Evolutionary conservation across 1,140 invertebrate genomes (phyloP), one percentile per base, ranked within the genome.

Genomic region (Drosophila teissieri): DNA sequence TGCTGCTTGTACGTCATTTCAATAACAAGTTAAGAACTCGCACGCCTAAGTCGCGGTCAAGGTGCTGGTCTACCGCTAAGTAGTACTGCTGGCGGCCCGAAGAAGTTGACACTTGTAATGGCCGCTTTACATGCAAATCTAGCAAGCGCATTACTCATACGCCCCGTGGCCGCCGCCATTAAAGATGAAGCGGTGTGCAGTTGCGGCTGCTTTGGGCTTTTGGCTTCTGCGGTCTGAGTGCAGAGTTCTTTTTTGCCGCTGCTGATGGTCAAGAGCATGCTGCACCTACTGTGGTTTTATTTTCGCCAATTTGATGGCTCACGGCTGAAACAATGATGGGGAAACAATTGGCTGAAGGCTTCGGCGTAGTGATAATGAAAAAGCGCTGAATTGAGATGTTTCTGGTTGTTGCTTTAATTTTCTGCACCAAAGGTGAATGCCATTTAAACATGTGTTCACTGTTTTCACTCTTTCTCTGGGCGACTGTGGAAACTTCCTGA

Each of bases 71-170:
- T 48, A 46, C 14, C 19, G 53, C 19, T 19, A 19, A 19, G 2
- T 19, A 19, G n/a, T n/a, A n/a, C 22, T 60, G 34, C 40, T 22
- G 60, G 49, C 17, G 57, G 57, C 36, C 45, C 45, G 37, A 55
- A 36, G n/a, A 36, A 40, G 42, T 75, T 75, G 72, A 54, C 81
- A 76, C 57, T 58, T 81, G 82, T 88, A 86, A 86, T 82, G 63
- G 70, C 62, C 74, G 58, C 76, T 72, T 78, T 82, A 88, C 69
- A 88, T 60, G 70, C 60, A 48, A 61, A 72, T 62, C 31, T 56
- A 61, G 63, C 62, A 51, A 55, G 45, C 37, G 37, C 44, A 82
- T 78, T 62, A 78, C 78, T 76, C 83, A 86, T 88, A 88, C 83
- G 83, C 79, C 58, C 10, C 34, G 83, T 78, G 60, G 60, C 39